Conservation (phyloP, 1,140 invertebrate genomes). For the Camponotus pennsylvanicus region DNA sequence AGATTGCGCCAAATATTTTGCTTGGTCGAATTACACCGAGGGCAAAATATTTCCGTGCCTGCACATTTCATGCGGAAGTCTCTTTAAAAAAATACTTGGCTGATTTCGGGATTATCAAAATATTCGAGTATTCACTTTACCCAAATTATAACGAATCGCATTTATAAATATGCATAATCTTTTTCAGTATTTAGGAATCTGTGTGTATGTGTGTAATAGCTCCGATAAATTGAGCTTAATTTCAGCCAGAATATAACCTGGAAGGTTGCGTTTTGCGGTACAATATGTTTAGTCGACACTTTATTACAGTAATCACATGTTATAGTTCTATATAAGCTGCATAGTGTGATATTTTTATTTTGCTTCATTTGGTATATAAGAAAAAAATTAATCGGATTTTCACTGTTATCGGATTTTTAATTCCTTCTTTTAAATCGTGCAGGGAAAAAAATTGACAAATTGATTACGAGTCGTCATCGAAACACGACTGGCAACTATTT, state of each 20-base stretch:
- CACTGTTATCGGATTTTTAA: neutral
- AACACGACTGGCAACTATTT: neutral
- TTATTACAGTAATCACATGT: too few species aligned
- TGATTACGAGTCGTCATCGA: neutral
- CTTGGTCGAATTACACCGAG: neutral
- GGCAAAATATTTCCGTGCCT: conserved; percentile 3
- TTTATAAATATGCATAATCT: neutral
- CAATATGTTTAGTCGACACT: too few species aligned
- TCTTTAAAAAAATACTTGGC: neutral
- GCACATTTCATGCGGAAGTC: conserved; percentile 8
- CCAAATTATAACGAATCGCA: neutral
- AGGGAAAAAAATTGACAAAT: neutral
- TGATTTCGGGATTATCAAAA: neutral
- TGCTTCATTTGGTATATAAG: neutral
- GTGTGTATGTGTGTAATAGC: neutral
- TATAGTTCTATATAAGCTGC: neutral
- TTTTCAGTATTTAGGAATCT: neutral
- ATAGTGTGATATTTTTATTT: neutral
- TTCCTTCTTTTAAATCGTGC: neutral
- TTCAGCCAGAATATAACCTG: neutral
- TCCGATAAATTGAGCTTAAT: neutral
- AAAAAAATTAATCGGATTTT: neutral
- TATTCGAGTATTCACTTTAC: neutral
- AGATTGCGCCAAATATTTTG: conserved; percentile 34
- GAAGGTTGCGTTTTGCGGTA: neutral